Evolutionary conservation across 2,888 invertebrate genomes (phyloP).

Genomic region (Actias luna): DNA sequence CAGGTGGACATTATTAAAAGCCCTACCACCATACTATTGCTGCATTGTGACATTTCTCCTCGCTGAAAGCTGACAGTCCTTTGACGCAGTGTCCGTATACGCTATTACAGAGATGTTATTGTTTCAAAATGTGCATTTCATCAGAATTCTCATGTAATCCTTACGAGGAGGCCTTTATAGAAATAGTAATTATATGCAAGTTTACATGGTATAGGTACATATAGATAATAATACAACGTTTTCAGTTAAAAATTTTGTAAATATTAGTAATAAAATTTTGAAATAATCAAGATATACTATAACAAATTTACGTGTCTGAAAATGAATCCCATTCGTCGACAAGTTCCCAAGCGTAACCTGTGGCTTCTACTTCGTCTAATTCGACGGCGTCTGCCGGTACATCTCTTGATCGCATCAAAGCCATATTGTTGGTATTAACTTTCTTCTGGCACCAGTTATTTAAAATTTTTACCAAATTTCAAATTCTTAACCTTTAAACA

Average conservation of each 20-base stretch:
- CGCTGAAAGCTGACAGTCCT: too few species aligned
- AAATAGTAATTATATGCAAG: background rate
- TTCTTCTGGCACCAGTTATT: background rate
- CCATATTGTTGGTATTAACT: slow-evolving; percentile 65
- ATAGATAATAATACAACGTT: background rate
- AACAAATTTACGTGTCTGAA: slow-evolving; percentile 82
- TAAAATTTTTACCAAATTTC: too few species aligned
- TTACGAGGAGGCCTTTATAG: too few species aligned
- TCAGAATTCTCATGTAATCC: too few species aligned
- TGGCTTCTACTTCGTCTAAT: slow-evolving; percentile 81
- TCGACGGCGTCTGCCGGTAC: slow-evolving; percentile 84
- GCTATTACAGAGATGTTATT: too few species aligned
- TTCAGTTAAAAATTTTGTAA: background rate
- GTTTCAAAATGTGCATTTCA: too few species aligned
- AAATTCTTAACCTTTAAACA: background rate
- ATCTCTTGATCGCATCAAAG: slow-evolving; percentile 74
- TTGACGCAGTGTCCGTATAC: too few species aligned
- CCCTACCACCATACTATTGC: too few species aligned
- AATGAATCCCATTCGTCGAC: slow-evolving; percentile 82
- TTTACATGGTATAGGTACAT: background rate
- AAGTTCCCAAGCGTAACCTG: slow-evolving; percentile 81
- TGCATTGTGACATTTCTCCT: too few species aligned
- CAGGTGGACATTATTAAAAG: too few species aligned
- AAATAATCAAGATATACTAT: background rate
- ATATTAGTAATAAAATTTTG: background rate